Conservation (phyloP, 2,113 vertebrate genomes). For the Ibidorhyncha struthersii region DNA sequence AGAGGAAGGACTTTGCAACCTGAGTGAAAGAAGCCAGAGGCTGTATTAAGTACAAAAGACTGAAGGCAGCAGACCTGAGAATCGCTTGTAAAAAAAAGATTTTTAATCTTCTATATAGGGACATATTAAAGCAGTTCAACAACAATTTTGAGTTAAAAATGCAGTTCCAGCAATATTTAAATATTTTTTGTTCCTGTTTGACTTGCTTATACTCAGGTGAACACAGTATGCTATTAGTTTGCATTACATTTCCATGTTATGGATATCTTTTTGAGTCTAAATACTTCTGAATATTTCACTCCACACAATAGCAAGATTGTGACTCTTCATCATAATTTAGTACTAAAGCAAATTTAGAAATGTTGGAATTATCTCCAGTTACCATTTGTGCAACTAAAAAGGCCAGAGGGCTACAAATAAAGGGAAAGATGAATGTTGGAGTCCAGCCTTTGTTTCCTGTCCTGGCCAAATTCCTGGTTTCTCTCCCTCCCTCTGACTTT, state of each 20-base stretch:
- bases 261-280: not conserved
- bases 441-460: not conserved
- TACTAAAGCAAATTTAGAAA: not conserved
- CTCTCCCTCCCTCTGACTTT: not conserved
- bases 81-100: not conserved
- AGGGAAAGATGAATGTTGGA: not conserved
- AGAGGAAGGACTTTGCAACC: not conserved
- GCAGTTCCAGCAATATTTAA: not conserved
- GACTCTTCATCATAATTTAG: not conserved
- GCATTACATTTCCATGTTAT: not conserved
- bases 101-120: not conserved
- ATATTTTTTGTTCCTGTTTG: not conserved
- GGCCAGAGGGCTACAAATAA: not conserved
- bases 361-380: not conserved
- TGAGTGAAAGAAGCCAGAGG: not conserved
- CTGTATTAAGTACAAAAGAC: not conserved
- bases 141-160: conserved; percentile 17
- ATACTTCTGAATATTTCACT: not conserved
- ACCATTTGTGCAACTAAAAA: not conserved
- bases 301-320: not conserved
- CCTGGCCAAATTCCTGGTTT: not conserved
- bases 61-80: not conserved
- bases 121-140: not conserved
- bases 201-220: not conserved
- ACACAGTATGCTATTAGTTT: not conserved